A percentile compares a stretch with the other conserved stretches of the same genome.
Evolutionary conservation across 2,888 invertebrate species (phyloP).

Genomic region (Pyrrhia umbra): DNA sequence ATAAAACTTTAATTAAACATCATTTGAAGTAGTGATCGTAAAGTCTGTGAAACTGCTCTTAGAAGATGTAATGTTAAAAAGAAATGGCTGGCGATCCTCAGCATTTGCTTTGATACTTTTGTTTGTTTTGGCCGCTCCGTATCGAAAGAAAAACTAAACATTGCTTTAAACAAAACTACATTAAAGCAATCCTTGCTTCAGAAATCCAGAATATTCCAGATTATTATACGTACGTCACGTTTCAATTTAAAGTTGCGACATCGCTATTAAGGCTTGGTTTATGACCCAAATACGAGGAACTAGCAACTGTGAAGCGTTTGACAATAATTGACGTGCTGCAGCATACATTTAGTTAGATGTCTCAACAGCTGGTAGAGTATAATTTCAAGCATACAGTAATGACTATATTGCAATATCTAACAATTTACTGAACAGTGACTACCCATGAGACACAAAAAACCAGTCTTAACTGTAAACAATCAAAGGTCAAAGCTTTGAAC

Average conservation of each 20-base stretch:
- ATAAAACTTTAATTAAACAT: conserved; percentile 23
- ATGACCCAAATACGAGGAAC: conserved; percentile 46
- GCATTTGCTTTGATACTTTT: conserved; percentile 42
- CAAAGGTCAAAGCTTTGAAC: conserved; percentile 37
- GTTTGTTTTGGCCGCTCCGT: conserved; percentile 40
- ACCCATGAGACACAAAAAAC: conserved; percentile 15
- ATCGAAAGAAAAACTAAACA: conserved; percentile 42
- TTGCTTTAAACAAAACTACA: conserved; percentile 25
- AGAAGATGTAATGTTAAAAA: conserved; percentile 26
- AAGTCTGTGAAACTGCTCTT: conserved; percentile 17
- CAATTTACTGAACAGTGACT: not conserved
- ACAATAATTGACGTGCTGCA: conserved; percentile 37
- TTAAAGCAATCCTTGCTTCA: not conserved
- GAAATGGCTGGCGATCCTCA: conserved; percentile 17
- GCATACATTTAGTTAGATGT: conserved; percentile 26
- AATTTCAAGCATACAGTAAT: conserved; percentile 11
- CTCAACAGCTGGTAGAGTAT: conserved; percentile 18
- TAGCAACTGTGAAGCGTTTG: conserved; percentile 28
- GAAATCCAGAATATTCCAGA: conserved; percentile 32
- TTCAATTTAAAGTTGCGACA: conserved; percentile 57
- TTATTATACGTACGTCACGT: conserved; percentile 20
- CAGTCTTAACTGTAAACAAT: conserved; percentile 25
- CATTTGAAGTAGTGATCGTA: conserved; percentile 43
- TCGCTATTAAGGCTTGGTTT: conserved; percentile 47
- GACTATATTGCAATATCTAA: too few relatives aligned